phyloP scores from a whole-genome alignment of 2,888 invertebrate genomes.

The Rhodophaea formosa region DNA sequence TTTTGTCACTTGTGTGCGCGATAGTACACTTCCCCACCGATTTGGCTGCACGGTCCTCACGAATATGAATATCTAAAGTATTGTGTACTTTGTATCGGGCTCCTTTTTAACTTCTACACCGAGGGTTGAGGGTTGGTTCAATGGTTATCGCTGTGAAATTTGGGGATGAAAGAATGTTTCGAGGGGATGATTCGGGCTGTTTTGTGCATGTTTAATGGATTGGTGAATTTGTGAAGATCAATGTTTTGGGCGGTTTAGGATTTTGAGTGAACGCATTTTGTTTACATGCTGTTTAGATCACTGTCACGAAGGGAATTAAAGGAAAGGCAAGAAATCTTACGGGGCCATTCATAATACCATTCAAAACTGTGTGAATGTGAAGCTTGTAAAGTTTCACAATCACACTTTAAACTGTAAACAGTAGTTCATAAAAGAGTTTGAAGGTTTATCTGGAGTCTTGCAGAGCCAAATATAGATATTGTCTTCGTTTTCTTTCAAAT shows the following conservation, averaged over 20 bases:
- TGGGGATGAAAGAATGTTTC: constrained; percentile 12
- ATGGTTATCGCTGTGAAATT: constrained; percentile 6
- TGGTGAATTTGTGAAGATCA: not conserved
- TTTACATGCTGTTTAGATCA: too few relatives aligned
- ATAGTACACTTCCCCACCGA: constrained; percentile 1
- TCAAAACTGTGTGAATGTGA: too few relatives aligned
- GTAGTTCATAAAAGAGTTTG: too few relatives aligned
- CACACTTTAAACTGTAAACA: too few relatives aligned
- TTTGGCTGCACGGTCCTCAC: constrained; percentile 1
- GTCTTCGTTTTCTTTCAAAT: too few relatives aligned
- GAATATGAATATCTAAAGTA: constrained; percentile 13
- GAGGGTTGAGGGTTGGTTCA: not conserved
- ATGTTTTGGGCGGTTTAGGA: not conserved
- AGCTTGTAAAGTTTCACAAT: too few relatives aligned
- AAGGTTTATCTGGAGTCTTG: too few relatives aligned
- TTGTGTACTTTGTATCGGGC: constrained; percentile 14
- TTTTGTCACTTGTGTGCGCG: not conserved
- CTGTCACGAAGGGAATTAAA: too few relatives aligned
- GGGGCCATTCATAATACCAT: too few relatives aligned
- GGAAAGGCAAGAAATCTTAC: too few relatives aligned
- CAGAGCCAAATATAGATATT: too few relatives aligned
- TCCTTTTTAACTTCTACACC: constrained; percentile 1
- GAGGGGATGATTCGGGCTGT: not conserved
- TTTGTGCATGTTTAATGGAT: constrained; percentile 9
- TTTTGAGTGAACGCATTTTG: not conserved